Evolutionary conservation across 2,888 invertebrate genomes (phyloP).

Genomic region (Rotaria sp.): DNA sequence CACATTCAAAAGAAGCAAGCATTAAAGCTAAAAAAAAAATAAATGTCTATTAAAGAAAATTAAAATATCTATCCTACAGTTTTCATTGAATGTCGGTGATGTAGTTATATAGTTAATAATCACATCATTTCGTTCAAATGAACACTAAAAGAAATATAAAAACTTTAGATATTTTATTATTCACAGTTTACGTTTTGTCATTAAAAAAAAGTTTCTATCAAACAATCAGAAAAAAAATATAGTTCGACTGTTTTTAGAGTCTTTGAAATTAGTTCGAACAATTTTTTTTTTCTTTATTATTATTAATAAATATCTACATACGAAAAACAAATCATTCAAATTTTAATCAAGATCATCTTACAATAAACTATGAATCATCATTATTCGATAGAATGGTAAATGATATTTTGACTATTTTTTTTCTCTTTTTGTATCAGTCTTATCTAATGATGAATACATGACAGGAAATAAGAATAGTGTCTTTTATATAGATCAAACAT

Average conservation of each 20-base stretch:
- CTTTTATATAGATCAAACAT: background rate
- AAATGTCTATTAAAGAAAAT: background rate
- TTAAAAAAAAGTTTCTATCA: too few species aligned
- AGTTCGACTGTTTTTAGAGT: too few species aligned
- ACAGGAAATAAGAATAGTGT: background rate
- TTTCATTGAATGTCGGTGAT: conserved; percentile 32
- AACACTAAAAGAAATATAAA: background rate
- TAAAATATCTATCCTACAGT: background rate
- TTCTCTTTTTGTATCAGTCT: background rate
- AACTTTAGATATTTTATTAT: too few species aligned
- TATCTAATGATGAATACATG: background rate
- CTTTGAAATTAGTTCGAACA: too few species aligned
- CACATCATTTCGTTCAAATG: background rate
- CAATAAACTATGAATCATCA: too few species aligned
- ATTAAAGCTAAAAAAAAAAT: background rate
- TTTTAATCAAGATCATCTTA: too few species aligned
- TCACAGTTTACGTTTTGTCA: too few species aligned
- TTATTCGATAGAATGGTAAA: background rate
- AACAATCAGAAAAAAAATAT: too few species aligned
- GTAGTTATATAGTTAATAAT: conserved; percentile 33
- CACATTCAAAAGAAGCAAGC: conserved; percentile 28
- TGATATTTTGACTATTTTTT: background rate
- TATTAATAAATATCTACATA: too few species aligned
- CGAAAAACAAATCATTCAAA: too few species aligned
- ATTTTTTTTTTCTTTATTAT: too few species aligned